Evolutionary conservation across 30 jellyfish, hydroid and myxozoan genomes (phyloP), one percentile per base, ranked within the genome.

Genomic region (Hydra vulgaris): DNA sequence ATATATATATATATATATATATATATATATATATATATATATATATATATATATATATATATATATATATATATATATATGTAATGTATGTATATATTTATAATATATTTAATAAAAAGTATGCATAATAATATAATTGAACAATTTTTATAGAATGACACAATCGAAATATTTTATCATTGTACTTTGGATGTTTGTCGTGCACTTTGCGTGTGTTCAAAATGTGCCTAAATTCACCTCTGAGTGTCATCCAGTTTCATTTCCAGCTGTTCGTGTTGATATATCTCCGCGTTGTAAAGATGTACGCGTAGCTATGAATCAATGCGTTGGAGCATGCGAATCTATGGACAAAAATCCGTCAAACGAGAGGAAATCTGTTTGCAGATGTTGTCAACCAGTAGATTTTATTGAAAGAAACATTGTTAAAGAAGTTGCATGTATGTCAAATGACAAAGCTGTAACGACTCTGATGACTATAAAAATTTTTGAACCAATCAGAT

Each of bases 361-460:
- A 22, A 70, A 21, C 0, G 56, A 75, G 76, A 73, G 83, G 0
- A 75, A 75, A 0, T 25, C 83, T 25, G 56, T 75, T 75, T 75
- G 83, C 67, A 1, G 22, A 25, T 75, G 83, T 25, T 75, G 83
- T 26, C 83, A 25, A 22, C 83, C 83, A 75, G 74, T 75, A 25
- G 67, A 75, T 23, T 22, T 26, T 23, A 22, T 20, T 25, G 23
- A 75, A 18, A 26, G 74, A 26, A 17, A 17, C 8, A 4, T 75
- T 21, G 23, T 25, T n/a, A 54, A 53, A 26, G 25, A 22, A 22
- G 76, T 70, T 70, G 40, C 27, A 18, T 70, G 76, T 27, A 12
- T 27, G 27, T 73, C 66, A 19, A 25, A 21, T 21, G 53, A 22
- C 18, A 17, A 25, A 54, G 83, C 71, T 0, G 83, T 25, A 17